Percentiles rank a stretch among this genome's conserved stretches.
Conservation (phyloP, 2,888 invertebrate genomes). For the Oscheius onirici region DNA sequence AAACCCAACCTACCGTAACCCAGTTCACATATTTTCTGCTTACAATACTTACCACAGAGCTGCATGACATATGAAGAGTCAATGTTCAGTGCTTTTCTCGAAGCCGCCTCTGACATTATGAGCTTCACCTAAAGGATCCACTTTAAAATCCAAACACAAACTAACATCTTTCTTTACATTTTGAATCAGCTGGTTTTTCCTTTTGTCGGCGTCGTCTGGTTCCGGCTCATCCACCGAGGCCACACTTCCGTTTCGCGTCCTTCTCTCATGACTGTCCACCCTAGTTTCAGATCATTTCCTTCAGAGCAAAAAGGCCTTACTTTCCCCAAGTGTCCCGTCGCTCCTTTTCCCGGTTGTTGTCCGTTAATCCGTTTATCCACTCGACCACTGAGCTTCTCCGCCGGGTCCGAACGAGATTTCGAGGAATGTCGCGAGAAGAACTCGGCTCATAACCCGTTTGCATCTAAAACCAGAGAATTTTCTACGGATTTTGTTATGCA, state of each 20-base stretch:
- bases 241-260: conserved; percentile 52
- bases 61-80: conserved; percentile 91
- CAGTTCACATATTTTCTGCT: no score
- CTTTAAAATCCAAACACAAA: neutral
- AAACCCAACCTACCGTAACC: no score
- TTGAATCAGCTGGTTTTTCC: conserved; percentile 51
- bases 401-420: neutral
- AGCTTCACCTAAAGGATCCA: conserved; percentile 81
- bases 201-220: conserved; percentile 41
- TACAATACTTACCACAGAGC: conserved; percentile 78
- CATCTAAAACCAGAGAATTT: conserved; percentile 12
- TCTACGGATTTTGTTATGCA: no score
- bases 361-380: conserved; percentile 49
- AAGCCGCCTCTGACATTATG: conserved; percentile 94
- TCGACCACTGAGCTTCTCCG: conserved; percentile 46
- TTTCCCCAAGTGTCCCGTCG: conserved; percentile 14
- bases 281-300: conserved; percentile 9
- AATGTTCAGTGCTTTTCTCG: conserved; percentile 89
- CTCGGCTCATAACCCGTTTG: neutral
- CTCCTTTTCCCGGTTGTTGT: conserved; percentile 38
- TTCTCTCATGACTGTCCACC: conserved; percentile 39
- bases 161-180: conserved; percentile 55
- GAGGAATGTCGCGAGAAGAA: neutral
- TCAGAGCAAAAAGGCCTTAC: neutral
- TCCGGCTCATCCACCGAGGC: conserved; percentile 49